Conservation (phyloP, 1,140 invertebrate genomes). For the Protaetia brevitarsis region DNA sequence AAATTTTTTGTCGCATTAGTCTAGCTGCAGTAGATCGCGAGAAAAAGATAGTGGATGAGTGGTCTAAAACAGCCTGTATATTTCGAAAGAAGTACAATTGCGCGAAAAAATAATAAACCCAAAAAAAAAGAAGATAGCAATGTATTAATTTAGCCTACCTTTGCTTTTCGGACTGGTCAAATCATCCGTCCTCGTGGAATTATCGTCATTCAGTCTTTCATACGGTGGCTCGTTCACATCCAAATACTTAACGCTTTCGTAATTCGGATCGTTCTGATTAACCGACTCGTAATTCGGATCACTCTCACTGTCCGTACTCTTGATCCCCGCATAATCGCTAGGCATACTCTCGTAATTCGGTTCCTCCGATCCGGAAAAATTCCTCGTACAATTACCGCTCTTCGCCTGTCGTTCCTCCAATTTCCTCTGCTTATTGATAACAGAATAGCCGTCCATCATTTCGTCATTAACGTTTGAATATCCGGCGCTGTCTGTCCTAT, state of each 20-base stretch:
- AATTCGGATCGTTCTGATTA: constrained; percentile 51
- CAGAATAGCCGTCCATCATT: constrained; percentile 50
- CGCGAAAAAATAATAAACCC: background rate
- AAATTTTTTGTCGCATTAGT: no score
- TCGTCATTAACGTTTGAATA: constrained; percentile 39
- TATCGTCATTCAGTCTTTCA: constrained; percentile 51
- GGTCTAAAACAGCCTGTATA: constrained; percentile 33
- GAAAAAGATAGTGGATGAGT: no score
- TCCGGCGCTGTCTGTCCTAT: constrained; percentile 33
- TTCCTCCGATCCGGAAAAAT: constrained; percentile 43
- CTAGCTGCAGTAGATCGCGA: no score
- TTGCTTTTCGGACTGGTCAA: constrained; percentile 49
- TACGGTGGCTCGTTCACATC: constrained; percentile 54
- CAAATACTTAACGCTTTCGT: constrained; percentile 56
- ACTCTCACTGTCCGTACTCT: constrained; percentile 63
- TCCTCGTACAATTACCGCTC: constrained; percentile 24
- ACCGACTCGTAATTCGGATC: constrained; percentile 55
- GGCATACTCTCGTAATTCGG: constrained; percentile 71
- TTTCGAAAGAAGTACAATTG: constrained; percentile 14
- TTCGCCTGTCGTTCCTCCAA: constrained; percentile 28
- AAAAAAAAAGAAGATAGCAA: background rate
- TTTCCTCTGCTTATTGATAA: constrained; percentile 53
- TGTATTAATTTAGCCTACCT: constrained; percentile 27
- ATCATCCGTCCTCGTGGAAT: constrained; percentile 47
- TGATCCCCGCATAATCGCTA: constrained; percentile 56